phyloP scores from a whole-genome alignment of 2,113 vertebrate species.

The Centrocercus urophasianus region DNA sequence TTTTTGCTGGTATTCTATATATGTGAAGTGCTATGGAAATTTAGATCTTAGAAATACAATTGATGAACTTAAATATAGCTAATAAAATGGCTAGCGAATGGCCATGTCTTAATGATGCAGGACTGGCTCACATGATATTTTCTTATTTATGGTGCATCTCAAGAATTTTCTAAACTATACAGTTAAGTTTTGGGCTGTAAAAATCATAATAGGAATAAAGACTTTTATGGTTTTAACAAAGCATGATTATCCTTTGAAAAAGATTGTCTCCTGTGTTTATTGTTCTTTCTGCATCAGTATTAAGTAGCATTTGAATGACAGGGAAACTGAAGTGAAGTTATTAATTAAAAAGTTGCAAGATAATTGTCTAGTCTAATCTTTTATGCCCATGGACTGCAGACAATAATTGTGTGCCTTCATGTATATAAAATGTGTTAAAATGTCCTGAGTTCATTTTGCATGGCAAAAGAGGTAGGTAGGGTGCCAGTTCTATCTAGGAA shows the following conservation, averaged over 20 bases:
- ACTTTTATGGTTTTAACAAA: neutral
- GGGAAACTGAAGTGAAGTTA: neutral
- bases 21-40: neutral
- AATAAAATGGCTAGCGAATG: neutral
- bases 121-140: neutral
- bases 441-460: neutral
- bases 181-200: neutral
- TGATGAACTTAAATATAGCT: neutral
- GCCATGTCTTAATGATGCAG: neutral
- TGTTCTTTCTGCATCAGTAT: neutral
- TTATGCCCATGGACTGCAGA: accelerated
- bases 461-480: neutral
- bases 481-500: neutral
- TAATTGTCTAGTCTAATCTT: neutral
- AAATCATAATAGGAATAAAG: neutral
- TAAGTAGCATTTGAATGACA: neutral
- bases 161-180: neutral
- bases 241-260: neutral
- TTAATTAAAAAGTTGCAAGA: neutral
- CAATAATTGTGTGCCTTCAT: neutral
- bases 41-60: neutral
- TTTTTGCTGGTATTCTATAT: neutral
- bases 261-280: neutral
- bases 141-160: neutral
- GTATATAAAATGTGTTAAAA: neutral